phyloP scores from a whole-genome alignment of 2,888 invertebrate species.

The Ernsta delagoae region DNA sequence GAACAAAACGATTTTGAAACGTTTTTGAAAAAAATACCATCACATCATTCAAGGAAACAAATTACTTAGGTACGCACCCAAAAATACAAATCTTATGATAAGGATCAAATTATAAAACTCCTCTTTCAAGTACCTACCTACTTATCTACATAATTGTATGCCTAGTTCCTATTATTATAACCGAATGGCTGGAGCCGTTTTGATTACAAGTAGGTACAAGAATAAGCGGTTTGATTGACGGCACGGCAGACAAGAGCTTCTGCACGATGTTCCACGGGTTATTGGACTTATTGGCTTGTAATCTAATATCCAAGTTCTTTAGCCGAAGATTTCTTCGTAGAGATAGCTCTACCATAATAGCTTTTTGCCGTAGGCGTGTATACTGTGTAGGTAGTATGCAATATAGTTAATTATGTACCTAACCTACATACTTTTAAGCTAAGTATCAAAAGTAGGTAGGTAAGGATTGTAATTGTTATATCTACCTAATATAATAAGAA shows the following conservation, averaged over 20 bases:
- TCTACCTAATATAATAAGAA: background rate
- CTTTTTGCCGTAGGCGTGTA: too few species aligned
- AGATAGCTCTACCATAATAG: slow-evolving; percentile 5
- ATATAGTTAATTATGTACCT: too few species aligned
- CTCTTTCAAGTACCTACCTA: background rate
- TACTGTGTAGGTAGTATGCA: too few species aligned
- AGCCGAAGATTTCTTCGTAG: slow-evolving; percentile 10
- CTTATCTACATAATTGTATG: background rate
- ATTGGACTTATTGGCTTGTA: slow-evolving; percentile 28
- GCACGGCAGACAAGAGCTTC: slow-evolving; percentile 22
- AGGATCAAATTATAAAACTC: too few species aligned
- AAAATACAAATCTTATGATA: too few species aligned
- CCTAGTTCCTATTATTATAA: slow-evolving; percentile 5
- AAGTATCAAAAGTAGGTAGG: too few species aligned
- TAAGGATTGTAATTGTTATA: background rate
- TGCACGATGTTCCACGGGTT: slow-evolving; percentile 11
- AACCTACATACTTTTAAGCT: too few species aligned
- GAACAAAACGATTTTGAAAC: too few species aligned
- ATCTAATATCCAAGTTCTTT: slow-evolving; percentile 17
- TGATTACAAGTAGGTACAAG: slow-evolving; percentile 16
- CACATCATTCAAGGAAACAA: too few species aligned
- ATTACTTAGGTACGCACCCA: too few species aligned
- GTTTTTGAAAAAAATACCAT: too few species aligned
- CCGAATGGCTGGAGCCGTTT: slow-evolving; percentile 19
- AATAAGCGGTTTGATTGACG: slow-evolving; percentile 22